A percentile compares a stretch with the other conserved stretches of the same genome.
Conservation (phyloP, 1,140 invertebrate genomes). For the Mesaphorura yosii region DNA sequence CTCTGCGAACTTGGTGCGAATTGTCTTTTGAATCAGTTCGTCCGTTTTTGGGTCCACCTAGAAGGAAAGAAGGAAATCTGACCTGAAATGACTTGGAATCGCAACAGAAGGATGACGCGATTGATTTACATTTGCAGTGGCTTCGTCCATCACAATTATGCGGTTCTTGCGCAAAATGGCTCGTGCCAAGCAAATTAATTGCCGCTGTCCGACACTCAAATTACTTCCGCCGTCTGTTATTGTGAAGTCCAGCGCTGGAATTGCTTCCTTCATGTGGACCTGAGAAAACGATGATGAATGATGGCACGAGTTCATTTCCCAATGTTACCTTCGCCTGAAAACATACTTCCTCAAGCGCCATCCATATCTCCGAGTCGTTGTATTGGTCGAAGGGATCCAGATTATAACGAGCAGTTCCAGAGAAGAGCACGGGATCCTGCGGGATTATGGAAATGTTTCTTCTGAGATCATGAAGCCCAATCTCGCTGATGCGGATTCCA, state of each 20-base stretch:
- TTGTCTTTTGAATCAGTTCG: conserved; percentile 58
- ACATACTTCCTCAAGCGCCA: conserved; percentile 57
- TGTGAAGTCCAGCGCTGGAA: conserved; percentile 33
- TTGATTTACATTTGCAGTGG: conserved; percentile 39
- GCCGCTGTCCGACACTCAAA: conserved; percentile 41
- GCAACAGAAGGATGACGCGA: too few relatives aligned
- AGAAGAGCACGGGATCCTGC: conserved; percentile 62
- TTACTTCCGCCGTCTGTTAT: conserved; percentile 38
- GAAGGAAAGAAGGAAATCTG: not conserved
- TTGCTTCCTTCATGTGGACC: conserved; percentile 37
- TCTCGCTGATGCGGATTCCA: conserved; percentile 38
- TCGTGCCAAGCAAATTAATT: conserved; percentile 40
- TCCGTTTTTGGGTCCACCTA: conserved; percentile 41
- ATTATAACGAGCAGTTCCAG: conserved; percentile 65
- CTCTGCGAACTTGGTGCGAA: conserved; percentile 53
- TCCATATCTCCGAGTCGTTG: conserved; percentile 65
- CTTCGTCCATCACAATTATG: conserved; percentile 41
- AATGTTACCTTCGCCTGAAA: not conserved
- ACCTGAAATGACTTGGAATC: too few relatives aligned
- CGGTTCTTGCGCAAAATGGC: conserved; percentile 40
- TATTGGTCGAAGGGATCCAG: conserved; percentile 71
- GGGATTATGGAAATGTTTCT: conserved; percentile 59
- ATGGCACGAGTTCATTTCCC: not conserved
- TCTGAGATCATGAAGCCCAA: conserved; percentile 50
- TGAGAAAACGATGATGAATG: too few relatives aligned